Evolutionary conservation across 2,113 vertebrate genomes (phyloP).

Genomic region (Halichoerus grypus): DNA sequence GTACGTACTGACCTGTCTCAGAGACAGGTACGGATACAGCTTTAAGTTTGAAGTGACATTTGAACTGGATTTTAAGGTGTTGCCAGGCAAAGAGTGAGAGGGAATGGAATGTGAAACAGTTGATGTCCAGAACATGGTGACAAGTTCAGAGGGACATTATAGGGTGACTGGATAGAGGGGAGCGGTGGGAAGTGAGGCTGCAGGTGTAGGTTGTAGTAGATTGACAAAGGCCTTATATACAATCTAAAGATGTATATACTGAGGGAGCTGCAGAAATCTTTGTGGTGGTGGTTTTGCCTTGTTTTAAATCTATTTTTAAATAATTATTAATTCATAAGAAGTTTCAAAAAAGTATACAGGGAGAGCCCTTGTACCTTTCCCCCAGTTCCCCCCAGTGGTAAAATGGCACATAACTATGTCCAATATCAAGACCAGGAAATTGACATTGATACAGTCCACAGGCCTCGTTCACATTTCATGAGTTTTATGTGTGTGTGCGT

Average conservation of each 20-base stretch:
- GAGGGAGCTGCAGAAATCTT: neutral
- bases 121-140: neutral
- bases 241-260: neutral
- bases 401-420: neutral
- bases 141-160: neutral
- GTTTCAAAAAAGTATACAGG: neutral
- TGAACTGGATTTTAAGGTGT: neutral
- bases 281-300: neutral
- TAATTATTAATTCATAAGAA: conserved; percentile 3
- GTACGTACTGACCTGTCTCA: neutral
- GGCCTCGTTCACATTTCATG: neutral
- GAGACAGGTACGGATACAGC: neutral
- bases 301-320: conserved; percentile 47
- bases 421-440: neutral
- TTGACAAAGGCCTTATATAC: neutral
- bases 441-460: neutral
- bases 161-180: neutral
- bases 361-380: neutral
- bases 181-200: neutral
- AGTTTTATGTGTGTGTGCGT: neutral
- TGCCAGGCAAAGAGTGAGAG: neutral
- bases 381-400: neutral
- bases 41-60: neutral
- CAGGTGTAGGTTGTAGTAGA: neutral
- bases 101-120: neutral